phyloP scores from a whole-genome alignment of 2,888 invertebrate species.

The Sminthurinus aureus region DNA sequence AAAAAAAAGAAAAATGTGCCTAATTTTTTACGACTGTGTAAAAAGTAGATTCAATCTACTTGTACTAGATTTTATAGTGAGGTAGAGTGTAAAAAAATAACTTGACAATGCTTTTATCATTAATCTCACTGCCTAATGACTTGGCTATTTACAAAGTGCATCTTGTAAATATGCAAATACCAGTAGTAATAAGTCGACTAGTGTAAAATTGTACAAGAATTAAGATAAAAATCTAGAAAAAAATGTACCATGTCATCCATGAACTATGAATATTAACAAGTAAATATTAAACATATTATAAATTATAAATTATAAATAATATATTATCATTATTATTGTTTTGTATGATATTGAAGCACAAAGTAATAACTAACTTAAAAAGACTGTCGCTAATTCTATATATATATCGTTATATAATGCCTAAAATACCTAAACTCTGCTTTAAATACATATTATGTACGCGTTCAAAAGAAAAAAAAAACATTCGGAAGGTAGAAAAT shows the following conservation, averaged over 20 bases:
- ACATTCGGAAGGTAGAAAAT: too few species aligned
- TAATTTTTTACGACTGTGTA: neutral
- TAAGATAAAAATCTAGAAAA: neutral
- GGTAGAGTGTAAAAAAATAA: neutral
- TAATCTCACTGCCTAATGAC: neutral
- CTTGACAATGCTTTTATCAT: neutral
- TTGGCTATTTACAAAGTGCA: neutral
- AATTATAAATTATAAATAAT: neutral
- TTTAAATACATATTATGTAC: too few species aligned
- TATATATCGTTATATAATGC: too few species aligned
- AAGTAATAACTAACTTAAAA: too few species aligned
- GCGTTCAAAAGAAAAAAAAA: too few species aligned
- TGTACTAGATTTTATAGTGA: too few species aligned
- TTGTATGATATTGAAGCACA: neutral
- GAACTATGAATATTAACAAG: constrained; percentile 10
- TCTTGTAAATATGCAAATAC: too few species aligned
- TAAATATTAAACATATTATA: neutral
- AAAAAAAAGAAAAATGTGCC: neutral
- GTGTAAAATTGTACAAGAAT: neutral
- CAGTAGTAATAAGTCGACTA: too few species aligned
- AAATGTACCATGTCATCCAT: neutral
- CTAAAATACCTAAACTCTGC: too few species aligned
- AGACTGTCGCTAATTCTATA: too few species aligned
- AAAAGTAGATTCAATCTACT: too few species aligned
- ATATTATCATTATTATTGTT: neutral